phyloP scores from a whole-genome alignment of 2,888 invertebrate genomes.

The Eristalis arbustorum region DNA sequence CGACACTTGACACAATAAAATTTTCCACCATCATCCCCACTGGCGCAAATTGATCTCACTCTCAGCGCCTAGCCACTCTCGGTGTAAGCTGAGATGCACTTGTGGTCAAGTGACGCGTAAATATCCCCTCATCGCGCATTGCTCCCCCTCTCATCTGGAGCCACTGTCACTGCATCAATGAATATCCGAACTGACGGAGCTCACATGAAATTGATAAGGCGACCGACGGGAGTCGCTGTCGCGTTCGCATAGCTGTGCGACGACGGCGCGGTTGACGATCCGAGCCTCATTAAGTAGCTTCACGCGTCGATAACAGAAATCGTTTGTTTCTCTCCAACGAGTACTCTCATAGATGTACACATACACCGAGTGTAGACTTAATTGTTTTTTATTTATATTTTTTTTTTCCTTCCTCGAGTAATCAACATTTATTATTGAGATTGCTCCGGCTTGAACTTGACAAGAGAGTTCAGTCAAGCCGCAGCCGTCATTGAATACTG shows the following conservation, averaged over 20 bases:
- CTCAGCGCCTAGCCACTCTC: background rate
- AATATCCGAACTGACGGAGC: constrained; percentile 4
- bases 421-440: constrained; percentile 62
- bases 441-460: constrained; percentile 64
- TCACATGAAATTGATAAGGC: constrained; percentile 54
- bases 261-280: constrained; percentile 16
- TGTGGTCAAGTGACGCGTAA: background rate
- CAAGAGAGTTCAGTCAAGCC: constrained; percentile 68
- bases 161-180: background rate
- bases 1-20: constrained; percentile 39
- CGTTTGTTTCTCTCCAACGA: constrained; percentile 56
- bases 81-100: constrained; percentile 26
- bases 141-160: background rate
- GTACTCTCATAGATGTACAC: constrained; percentile 15
- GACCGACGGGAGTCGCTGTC: constrained; percentile 1
- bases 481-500: constrained; percentile 70
- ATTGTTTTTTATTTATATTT: constrained; percentile 38
- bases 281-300: constrained; percentile 42
- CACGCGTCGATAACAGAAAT: constrained; percentile 50
- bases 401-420: constrained; percentile 37
- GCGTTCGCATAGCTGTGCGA: background rate
- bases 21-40: constrained; percentile 41
- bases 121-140: background rate
- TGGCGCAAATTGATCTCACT: constrained; percentile 2
- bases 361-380: constrained; percentile 41